phyloP scores from a whole-genome alignment of 2,888 invertebrate genomes.

The Hesperia comma region DNA sequence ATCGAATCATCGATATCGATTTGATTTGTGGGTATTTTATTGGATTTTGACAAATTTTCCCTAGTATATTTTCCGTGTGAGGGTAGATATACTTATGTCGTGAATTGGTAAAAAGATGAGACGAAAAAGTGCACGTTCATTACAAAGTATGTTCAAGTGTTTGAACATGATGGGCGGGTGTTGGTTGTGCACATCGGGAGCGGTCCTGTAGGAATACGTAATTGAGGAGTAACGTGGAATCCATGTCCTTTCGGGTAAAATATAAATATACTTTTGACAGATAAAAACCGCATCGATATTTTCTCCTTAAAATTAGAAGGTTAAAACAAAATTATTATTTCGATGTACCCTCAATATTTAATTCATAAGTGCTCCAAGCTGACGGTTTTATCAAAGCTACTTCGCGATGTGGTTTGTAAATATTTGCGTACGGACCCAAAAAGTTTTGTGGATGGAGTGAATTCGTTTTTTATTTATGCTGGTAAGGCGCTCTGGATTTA shows the following conservation, averaged over 20 bases:
- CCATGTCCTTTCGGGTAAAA: constrained; percentile 1
- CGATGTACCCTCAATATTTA: constrained; percentile 27
- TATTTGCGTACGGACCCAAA: constrained; percentile 31
- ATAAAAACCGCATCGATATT: background rate
- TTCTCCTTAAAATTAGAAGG: background rate
- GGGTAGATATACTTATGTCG: too few relatives aligned
- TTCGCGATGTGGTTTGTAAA: constrained; percentile 21
- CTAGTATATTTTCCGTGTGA: too few relatives aligned
- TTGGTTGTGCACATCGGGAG: too few relatives aligned
- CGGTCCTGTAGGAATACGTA: too few relatives aligned
- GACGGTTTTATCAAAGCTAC: constrained; percentile 30
- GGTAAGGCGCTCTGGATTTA: constrained; percentile 9
- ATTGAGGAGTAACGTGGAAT: background rate
- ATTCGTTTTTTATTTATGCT: constrained; percentile 15
- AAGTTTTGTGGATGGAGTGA: constrained; percentile 28
- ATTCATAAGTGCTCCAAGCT: constrained; percentile 18
- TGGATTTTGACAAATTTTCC: too few relatives aligned
- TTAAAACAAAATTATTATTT: constrained; percentile 9
- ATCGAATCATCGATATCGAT: too few relatives aligned
- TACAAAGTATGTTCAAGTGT: too few relatives aligned
- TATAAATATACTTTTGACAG: background rate
- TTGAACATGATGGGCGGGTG: too few relatives aligned
- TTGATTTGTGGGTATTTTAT: too few relatives aligned
- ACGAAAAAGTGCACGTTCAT: too few relatives aligned
- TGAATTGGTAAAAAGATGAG: too few relatives aligned